Conservation (phyloP, 2,888 invertebrate species). For the Plebejus anna region DNA sequence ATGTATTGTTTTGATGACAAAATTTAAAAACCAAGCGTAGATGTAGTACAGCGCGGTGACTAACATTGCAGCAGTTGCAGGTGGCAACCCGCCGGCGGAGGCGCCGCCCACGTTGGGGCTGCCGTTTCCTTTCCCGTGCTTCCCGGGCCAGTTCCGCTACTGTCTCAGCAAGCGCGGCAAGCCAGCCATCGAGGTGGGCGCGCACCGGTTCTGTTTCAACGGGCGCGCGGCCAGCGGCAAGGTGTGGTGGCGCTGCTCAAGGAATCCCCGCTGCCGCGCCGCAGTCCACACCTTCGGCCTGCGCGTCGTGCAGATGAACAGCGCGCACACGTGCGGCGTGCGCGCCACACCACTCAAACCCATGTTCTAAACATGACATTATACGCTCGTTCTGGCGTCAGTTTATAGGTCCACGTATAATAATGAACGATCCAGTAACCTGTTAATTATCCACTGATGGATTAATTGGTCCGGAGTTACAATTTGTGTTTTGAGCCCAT, state of each 20-base stretch:
- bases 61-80: constrained; percentile 63
- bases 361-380: constrained; percentile 52
- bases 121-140: constrained; percentile 73
- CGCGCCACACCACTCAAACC: constrained; percentile 71
- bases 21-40: not conserved
- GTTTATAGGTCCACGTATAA: not conserved
- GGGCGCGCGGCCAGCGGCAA: constrained; percentile 74
- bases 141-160: constrained; percentile 73
- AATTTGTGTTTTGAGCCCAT: too few species aligned
- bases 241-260: constrained; percentile 75
- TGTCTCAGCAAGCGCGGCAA: constrained; percentile 74
- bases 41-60: constrained; percentile 35
- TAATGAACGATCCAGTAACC: too few species aligned
- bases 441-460: too few species aligned
- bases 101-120: constrained; percentile 65
- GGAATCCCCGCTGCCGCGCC: constrained; percentile 72
- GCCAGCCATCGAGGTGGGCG: constrained; percentile 73
- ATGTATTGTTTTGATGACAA: not conserved
- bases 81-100: constrained; percentile 49
- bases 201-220: constrained; percentile 74
- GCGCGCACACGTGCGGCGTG: constrained; percentile 73
- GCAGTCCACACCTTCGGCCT: constrained; percentile 74
- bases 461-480: too few species aligned
- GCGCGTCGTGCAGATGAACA: constrained; percentile 74
- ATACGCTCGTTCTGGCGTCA: not conserved